Evolutionary conservation across 2,888 invertebrate genomes (phyloP), one percentile per base, ranked within the genome.

Genomic region (Cancer borealis): DNA sequence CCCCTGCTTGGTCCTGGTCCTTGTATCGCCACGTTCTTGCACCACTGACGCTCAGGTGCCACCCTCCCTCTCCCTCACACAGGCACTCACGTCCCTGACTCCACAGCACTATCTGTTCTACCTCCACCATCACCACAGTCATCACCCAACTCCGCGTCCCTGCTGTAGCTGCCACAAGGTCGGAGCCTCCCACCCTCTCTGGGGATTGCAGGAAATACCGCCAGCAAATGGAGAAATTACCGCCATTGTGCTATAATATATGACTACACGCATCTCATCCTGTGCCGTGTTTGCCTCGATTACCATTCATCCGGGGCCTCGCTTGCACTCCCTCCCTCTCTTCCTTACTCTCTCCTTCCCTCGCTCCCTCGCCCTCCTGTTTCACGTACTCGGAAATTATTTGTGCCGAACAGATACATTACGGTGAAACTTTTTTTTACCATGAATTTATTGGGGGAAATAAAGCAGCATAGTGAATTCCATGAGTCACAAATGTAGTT

Each of bases 141-240:
- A 79, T 84, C 84, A 10, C 84, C 84, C 84, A 84, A 10, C 39
- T 84, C 66, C 84, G 84, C 39, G 84, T 84, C 84, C 84, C 88
- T 49, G 88, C 47, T 49, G 88, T 49, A 46, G n/a, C 46, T n/a
- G 30, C 26, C 88, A n/a, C 88, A 49, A 26, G 47, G 49, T 39
- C 88, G 49, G 47, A 46, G 49, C 47, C 88, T 26, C 46, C 90
- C 26, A 60, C 90, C 90, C 54, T 60, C 47, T 30, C 30, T 5
- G 90, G 47, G 49, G 30, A 60, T 39, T 54, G 90, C n/a, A 90
- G 90, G 90, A 90, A 90, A 90, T 90, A 90, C 90, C 90, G n/a
- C 49, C 90, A 90, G 90, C 54, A 90, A 90, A 90, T 90, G 60
- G 90, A 90, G 90, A 49, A 90, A 90, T 90, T 49, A 54, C 90